These are phyloP conservation scores for Pardosa pseudoannulata DNA, from an alignment of 2,888 invertebrate genomes.

Conservation along the genomic window DNA sequence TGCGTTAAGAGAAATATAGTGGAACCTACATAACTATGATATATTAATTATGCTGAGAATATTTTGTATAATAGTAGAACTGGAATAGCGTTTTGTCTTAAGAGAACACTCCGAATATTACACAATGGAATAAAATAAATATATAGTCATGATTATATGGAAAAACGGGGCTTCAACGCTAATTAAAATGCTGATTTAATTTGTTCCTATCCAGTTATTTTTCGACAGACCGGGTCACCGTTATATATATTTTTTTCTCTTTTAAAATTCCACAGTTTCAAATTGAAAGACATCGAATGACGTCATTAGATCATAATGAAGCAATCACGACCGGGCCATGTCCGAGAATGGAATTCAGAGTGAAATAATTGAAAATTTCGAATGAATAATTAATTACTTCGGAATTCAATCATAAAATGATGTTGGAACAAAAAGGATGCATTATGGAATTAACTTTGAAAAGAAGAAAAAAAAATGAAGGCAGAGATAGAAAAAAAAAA, in stretches of 20 bases:
- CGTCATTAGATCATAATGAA: background rate
- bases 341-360: background rate
- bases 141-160: constrained; percentile 14
- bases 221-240: constrained; percentile 15
- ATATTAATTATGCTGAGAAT: background rate
- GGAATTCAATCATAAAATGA: background rate
- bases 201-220: constrained; percentile 25
- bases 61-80: background rate
- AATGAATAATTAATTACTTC: constrained; percentile 45
- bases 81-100: background rate
- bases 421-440: background rate
- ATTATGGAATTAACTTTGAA: background rate
- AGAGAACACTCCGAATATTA: background rate
- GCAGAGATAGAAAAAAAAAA: too few relatives aligned
- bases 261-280: background rate
- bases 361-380: constrained; percentile 36
- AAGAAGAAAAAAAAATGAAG: background rate
- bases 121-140: constrained; percentile 1
- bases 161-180: constrained; percentile 26
- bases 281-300: background rate
- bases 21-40: background rate
- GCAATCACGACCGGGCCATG: background rate
- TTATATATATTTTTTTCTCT: too few relatives aligned
- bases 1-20: background rate
- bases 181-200: constrained; percentile 63